Conservation (phyloP, 2,113 vertebrate genomes). For the Lontra canadensis region DNA sequence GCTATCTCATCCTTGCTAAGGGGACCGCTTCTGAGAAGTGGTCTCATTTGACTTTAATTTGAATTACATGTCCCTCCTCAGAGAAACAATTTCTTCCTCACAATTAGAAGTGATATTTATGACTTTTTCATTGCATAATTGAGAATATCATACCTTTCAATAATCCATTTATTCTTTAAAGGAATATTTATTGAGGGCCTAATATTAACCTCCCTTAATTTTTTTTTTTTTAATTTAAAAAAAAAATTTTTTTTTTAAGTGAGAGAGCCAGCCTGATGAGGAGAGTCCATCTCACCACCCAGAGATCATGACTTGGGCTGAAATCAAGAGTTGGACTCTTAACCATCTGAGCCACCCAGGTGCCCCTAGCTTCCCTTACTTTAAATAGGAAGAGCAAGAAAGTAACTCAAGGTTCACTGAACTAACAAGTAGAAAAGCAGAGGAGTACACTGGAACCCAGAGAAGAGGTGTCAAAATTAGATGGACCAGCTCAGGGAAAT, state of each 20-base stretch:
- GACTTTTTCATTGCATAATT: neutral
- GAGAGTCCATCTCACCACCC: neutral
- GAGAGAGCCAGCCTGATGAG: neutral
- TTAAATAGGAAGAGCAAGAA: neutral
- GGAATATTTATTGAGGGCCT: neutral
- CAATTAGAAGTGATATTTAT: neutral
- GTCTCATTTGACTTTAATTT: neutral
- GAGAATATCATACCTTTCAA: constrained; percentile 30
- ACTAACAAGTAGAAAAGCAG: neutral
- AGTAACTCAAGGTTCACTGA: neutral
- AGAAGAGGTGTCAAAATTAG: constrained; percentile 17
- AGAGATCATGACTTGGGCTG: neutral
- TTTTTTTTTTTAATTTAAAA: neutral
- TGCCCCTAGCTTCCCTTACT: neutral
- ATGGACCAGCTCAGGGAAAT: neutral
- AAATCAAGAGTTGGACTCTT: neutral
- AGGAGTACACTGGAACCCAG: neutral
- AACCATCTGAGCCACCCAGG: neutral
- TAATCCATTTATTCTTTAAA: constrained; percentile 20
- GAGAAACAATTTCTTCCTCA: neutral
- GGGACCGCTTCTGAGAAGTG: neutral
- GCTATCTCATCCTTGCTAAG: neutral
- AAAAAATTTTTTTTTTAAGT: too few species aligned
- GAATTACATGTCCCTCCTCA: neutral
- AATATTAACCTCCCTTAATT: neutral